Conservation (phyloP, 37 sponge, comb jelly and placozoan species). For the Oopsacas minuta region DNA sequence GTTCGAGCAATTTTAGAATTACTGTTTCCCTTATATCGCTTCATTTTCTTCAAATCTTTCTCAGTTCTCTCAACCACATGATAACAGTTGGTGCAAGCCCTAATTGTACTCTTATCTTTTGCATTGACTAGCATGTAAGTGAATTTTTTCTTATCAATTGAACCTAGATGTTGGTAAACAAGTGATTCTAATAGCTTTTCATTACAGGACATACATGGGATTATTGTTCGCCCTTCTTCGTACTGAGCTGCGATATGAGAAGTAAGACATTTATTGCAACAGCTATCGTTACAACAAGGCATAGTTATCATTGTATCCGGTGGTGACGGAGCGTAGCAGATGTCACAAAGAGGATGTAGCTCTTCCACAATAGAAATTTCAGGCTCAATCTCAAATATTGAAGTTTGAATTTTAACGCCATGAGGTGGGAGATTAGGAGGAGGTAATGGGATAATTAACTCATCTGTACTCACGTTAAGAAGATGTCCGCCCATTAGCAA, state of each 20-base stretch:
- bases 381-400: not conserved
- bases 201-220: not conserved
- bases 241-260: not conserved
- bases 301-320: not conserved
- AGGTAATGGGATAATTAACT: not conserved
- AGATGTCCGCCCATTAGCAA: not conserved
- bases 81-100: not conserved
- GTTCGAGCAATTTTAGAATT: not conserved
- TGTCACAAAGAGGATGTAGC: not conserved
- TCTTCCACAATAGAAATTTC: not conserved
- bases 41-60: constrained; percentile 11
- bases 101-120: not conserved
- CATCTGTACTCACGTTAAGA: not conserved
- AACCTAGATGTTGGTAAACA: not conserved
- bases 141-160: constrained; percentile 12
- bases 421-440: not conserved
- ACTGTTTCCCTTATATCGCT: not conserved
- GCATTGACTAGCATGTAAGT: constrained; percentile 14
- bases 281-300: not conserved
- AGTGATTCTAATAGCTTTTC: not conserved
- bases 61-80: constrained; percentile 12
- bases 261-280: not conserved
- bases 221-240: not conserved
- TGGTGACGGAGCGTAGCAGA: not conserved
- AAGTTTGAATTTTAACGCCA: not conserved